A percentile compares a stretch with the other conserved stretches of the same genome.
phyloP scores from a whole-genome alignment of 2,113 vertebrate genomes.

The Thamnaconus septentrionalis region DNA sequence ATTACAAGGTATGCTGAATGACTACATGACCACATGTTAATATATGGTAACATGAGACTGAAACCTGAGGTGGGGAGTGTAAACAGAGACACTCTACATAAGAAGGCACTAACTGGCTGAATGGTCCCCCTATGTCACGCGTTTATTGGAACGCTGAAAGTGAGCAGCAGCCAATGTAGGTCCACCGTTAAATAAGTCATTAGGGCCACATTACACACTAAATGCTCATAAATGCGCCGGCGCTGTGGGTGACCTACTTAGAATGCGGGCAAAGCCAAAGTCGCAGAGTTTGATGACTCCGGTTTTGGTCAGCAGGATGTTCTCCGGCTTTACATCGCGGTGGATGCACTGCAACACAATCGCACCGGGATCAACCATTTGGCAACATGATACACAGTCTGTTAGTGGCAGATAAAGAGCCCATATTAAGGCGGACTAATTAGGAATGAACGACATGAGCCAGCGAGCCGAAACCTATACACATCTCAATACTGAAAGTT shows the following conservation, averaged over 20 bases:
- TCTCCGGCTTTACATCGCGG: conserved; percentile 95
- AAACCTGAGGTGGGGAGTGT: conserved; percentile 54
- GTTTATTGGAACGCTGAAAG: conserved; percentile 50
- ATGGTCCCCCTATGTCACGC: conserved; percentile 12
- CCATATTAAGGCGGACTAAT: conserved; percentile 5
- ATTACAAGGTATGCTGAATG: conserved; percentile 62
- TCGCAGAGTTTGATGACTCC: conserved; percentile 95
- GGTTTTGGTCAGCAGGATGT: conserved; percentile 94
- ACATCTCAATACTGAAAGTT: conserved; percentile 1
- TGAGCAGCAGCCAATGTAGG: conserved; percentile 43
- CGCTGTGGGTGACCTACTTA: conserved; percentile 81
- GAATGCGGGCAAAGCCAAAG: conserved; percentile 93
- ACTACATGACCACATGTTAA: conserved; percentile 55
- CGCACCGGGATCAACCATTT: conserved; percentile 8
- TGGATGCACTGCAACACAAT: conserved; percentile 89
- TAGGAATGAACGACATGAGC: conserved; percentile 5
- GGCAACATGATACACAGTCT: conserved; percentile 9
- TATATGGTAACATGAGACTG: conserved; percentile 63
- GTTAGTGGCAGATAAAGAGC: conserved; percentile 1
- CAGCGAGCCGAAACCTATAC: conserved; percentile 10
- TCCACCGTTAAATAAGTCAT: conserved; percentile 65
- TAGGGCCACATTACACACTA: conserved; percentile 33
- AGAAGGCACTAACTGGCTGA: conserved; percentile 41
- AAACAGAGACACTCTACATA: conserved; percentile 56
- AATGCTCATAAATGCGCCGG: conserved; percentile 47